phyloP scores from a whole-genome alignment of 1,140 invertebrate genomes.

The Hylaeus anthracinus region DNA sequence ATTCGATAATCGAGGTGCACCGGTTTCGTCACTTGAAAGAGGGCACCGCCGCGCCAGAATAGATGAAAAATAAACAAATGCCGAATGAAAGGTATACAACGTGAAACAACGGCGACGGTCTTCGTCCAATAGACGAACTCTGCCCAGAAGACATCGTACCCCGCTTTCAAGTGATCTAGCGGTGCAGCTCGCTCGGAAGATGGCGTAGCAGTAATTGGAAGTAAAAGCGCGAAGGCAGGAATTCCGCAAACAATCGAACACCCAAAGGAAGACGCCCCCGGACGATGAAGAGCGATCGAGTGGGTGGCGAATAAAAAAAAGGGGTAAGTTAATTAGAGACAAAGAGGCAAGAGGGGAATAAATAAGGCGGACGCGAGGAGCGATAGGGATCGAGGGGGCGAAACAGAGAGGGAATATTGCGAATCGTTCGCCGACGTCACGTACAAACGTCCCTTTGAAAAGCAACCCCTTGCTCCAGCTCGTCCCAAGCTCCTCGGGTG shows the following conservation, averaged over 20 bases:
- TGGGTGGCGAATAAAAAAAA: not conserved
- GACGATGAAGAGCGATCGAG: not conserved
- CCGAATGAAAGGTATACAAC: too few species aligned
- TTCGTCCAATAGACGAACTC: too few species aligned
- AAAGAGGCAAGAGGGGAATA: not conserved
- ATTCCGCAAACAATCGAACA: not conserved
- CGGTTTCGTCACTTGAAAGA: too few species aligned
- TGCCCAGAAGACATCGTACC: too few species aligned
- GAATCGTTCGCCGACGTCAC: constrained; percentile 50
- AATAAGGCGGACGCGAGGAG: constrained; percentile 23
- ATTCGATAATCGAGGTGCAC: not conserved
- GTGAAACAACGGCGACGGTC: too few species aligned
- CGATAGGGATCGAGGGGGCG: constrained; percentile 15
- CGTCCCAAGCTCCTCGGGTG: constrained; percentile 32
- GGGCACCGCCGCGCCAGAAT: too few species aligned
- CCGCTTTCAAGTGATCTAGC: too few species aligned
- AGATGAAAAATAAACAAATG: too few species aligned
- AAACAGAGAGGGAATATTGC: constrained; percentile 34
- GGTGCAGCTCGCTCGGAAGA: too few species aligned
- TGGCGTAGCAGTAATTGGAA: not conserved
- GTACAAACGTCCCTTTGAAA: constrained; percentile 56
- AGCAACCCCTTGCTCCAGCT: constrained; percentile 29
- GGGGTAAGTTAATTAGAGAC: constrained; percentile 37
- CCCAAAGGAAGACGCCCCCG: not conserved
- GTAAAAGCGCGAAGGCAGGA: not conserved